phyloP scores from a whole-genome alignment of 2,113 vertebrate species.

The Nothocercus nigrocapillus region DNA sequence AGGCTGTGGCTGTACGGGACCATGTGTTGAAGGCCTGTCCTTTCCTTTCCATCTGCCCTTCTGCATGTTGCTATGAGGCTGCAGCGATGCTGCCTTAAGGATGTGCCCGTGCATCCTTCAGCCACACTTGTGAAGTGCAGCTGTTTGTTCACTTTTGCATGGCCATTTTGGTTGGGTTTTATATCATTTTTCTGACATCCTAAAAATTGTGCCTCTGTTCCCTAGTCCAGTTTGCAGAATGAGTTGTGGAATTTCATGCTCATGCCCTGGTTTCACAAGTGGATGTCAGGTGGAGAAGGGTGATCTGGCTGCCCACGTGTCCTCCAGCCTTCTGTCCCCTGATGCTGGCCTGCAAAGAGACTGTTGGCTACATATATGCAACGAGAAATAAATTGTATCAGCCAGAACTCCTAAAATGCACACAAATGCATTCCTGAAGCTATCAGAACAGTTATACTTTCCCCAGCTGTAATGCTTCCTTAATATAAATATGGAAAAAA shows the following conservation, averaged over 20 bases:
- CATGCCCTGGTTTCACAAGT: not conserved
- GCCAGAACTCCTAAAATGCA: not conserved
- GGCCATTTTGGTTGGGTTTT: not conserved
- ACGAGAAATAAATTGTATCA: not conserved
- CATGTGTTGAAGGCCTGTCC: fast-evolving
- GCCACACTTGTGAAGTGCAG: not conserved
- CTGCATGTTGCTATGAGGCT: not conserved
- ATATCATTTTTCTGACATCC: not conserved
- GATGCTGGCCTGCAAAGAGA: not conserved
- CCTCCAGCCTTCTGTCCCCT: fast-evolving
- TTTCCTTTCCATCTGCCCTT: not conserved
- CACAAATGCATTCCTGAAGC: not conserved
- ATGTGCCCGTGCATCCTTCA: not conserved
- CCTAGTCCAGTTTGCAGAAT: not conserved
- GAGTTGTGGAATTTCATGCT: not conserved
- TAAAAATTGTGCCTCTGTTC: not conserved
- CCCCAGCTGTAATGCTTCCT: not conserved
- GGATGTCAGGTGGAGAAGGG: not conserved
- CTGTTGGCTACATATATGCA: not conserved
- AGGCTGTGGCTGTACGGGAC: not conserved
- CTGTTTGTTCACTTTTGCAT: not conserved
- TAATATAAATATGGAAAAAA: not conserved
- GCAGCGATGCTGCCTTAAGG: not conserved
- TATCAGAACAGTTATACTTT: not conserved
- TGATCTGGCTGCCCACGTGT: not conserved